These are phyloP conservation scores for Gymnarchus niloticus DNA, from an alignment of 2,113 vertebrate species.

Conservation along the genomic window DNA sequence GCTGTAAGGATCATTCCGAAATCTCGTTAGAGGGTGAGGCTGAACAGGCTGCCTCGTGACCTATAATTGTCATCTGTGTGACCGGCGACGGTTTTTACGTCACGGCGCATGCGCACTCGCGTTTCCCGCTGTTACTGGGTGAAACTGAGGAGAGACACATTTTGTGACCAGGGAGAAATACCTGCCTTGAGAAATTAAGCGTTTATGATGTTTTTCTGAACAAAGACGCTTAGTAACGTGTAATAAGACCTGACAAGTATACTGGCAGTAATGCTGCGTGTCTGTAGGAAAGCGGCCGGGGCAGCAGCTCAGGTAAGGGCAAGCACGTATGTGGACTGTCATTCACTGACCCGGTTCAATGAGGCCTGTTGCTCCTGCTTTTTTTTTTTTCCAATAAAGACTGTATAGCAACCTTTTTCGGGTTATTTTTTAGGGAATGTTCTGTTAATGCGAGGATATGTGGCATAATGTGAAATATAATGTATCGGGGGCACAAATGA, in stretches of 20 bases:
- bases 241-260: constrained; percentile 24
- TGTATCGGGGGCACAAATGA: not conserved
- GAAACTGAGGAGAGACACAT: constrained; percentile 27
- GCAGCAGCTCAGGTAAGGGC: constrained; percentile 47
- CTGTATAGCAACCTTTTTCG: not conserved
- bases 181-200: constrained; percentile 22
- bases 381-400: not conserved
- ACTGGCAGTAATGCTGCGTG: constrained; percentile 49
- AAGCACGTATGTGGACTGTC: constrained; percentile 13
- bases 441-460: not conserved
- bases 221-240: constrained; percentile 6
- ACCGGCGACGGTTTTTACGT: constrained; percentile 26
- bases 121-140: constrained; percentile 29
- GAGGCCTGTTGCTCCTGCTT: not conserved
- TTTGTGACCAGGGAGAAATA: constrained; percentile 17
- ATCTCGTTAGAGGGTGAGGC: not conserved
- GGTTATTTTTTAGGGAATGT: not conserved
- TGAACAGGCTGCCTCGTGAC: not conserved
- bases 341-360: constrained; percentile 22
- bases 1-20: not conserved
- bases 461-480: not conserved
- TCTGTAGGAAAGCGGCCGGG: constrained; percentile 48
- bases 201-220: constrained; percentile 46
- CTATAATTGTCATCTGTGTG: not conserved
- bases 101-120: constrained; percentile 35